Evolutionary conservation across 23 tunicate genomes (phyloP), one percentile per base, ranked within the genome.

Genomic region (Ciona savignyi): DNA sequence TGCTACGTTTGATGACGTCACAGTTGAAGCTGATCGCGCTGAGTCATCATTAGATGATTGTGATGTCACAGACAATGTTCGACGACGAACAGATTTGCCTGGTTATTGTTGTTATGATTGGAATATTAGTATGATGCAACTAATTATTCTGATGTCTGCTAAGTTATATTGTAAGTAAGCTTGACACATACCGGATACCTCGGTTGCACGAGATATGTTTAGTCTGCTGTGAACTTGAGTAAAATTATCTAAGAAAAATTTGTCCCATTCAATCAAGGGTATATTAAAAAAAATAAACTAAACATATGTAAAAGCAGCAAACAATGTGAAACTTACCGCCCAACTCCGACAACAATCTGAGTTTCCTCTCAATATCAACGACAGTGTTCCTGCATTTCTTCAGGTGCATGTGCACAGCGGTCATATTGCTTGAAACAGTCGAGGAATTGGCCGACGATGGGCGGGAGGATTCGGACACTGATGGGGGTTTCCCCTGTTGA

Each of bases 291-390:
- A n/a, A n/a, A n/a, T n/a, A n/a, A n/a, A n/a, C n/a, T n/a, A n/a
- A n/a, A n/a, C n/a, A n/a, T n/a, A n/a, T n/a, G n/a, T n/a, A n/a
- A n/a, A n/a, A n/a, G n/a, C n/a, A n/a, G n/a, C n/a, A n/a, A n/a
- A n/a, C n/a, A n/a, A n/a, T n/a, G n/a, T n/a, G n/a, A n/a, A n/a
- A 42, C 56, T 42, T 23, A 89, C 96, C 84, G 62, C 85, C 74
- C 11, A 89, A 56, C 63, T 89, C 96, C 11, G 85, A 51, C 34
- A 89, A 73, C 64, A 83, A 67, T 25, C 74, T 78, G 51, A 89
- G 48, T 75, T 89, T 89, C 33, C 96, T 66, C 56, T 89, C 96
- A 29, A 89, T 81, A 35, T 89, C 96, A 22, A 68, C 31, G 34
- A 79, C 85, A 30, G 89, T 83, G 49, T 62, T 70, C 25, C 79